Base-by-base conservation (phyloP, 1,140 invertebrate species). In the Danaus melanippus region DNA sequence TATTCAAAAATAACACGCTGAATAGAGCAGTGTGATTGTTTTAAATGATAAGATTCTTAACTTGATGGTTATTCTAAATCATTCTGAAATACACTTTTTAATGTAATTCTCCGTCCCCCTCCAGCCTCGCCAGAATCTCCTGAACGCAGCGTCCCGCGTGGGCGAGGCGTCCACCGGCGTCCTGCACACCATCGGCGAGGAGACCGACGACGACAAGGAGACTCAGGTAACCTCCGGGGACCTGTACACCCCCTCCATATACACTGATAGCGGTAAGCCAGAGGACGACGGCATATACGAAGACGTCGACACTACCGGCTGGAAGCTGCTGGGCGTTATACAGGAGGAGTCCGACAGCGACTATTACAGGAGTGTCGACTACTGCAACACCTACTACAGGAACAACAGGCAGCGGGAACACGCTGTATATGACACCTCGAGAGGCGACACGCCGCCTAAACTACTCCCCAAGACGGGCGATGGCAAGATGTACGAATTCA, bases 141-240 rank as follows among this genome's bases (percentile, higher is more conserved):
- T 99, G 10, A 95, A 95, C 76, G 97, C 98, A 8, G 98, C 98
- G 0, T 96, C 95, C 15, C 92, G 94, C 52, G 96, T 99, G 17
- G 98, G 98, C 4, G 97, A 99, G 81, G 96, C 97, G 0, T 98
- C 96, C 42, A 95, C 97, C 44, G 92, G 95, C 74, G 94, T 99
- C 0, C 89, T 99, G n/a, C 92, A 94, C 58, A 96, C 95, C 42
- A 98, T 99, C 71, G 95, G 95, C n/a, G 96, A 98, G 70, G 95
- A 97, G 52, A 93, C 93, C 21, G 92, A 92, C 15, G 90, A 93
- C 42, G 93, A 92, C 73, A 90, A 92, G 55, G 94, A 95, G 68
- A 88, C 94, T 0, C 92, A 93, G 78, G 87, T 88, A 87, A 87
- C 56, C 52, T 15, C 55, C 57, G 62, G 54, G 51, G 52, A 67